Percentiles rank a stretch among this genome's conserved stretches.
Evolutionary conservation across 2,888 invertebrate species (phyloP).

Genomic region (Leptinotarsa peninsularis): DNA sequence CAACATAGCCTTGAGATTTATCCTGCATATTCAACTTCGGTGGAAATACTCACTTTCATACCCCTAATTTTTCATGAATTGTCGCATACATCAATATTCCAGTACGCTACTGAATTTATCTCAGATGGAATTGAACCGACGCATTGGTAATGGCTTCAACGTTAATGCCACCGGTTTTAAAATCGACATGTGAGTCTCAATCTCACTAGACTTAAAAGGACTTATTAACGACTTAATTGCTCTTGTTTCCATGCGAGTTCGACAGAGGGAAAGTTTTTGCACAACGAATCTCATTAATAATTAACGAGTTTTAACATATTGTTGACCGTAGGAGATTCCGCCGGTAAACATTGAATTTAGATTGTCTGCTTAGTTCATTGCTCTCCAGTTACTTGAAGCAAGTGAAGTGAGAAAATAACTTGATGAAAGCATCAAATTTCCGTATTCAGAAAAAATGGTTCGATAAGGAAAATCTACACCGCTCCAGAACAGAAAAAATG

Average conservation of each 20-base stretch:
- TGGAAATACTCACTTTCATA: too few relatives aligned
- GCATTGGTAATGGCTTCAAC: background rate
- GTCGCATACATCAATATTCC: background rate
- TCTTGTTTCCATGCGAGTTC: slow-evolving; percentile 14
- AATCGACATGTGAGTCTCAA: slow-evolving; percentile 18
- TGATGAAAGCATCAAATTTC: too few relatives aligned
- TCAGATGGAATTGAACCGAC: background rate
- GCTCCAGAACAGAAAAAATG: too few relatives aligned
- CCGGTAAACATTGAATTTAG: background rate
- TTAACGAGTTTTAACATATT: background rate
- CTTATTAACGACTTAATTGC: slow-evolving; percentile 24
- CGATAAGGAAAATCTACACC: too few relatives aligned
- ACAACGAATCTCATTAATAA: slow-evolving; percentile 7
- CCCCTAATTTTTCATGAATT: background rate
- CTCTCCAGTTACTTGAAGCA: too few relatives aligned
- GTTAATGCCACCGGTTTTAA: slow-evolving; percentile 17
- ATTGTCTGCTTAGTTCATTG: background rate
- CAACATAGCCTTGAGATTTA: too few relatives aligned
- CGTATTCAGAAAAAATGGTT: too few relatives aligned
- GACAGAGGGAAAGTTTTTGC: background rate
- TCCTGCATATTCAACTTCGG: too few relatives aligned
- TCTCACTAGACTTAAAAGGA: slow-evolving; percentile 10
- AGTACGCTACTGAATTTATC: background rate
- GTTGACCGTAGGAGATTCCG: background rate
- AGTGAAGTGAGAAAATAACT: too few relatives aligned